Base-by-base conservation (phyloP, 30 jellyfish, hydroid and myxozoan genomes). In the Hydractinia echinata region DNA sequence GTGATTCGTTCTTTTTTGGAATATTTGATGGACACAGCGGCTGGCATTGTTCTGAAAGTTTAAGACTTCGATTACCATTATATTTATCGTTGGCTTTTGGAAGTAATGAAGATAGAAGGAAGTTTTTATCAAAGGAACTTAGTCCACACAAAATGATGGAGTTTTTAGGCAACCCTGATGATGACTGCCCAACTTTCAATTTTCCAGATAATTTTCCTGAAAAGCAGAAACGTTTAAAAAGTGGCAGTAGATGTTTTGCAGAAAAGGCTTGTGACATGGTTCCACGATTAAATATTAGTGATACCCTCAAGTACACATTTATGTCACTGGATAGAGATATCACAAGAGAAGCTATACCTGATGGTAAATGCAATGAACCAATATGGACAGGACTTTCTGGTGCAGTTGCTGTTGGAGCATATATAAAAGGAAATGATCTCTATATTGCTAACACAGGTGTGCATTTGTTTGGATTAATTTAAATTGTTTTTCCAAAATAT, bases 11-110 rank as follows among this genome's bases (percentile, higher is more conserved):
- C 48, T 72, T 94, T 81, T 94, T 94, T 73, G 99, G 97, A 1
- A 81, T 87, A 49, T 88, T 88, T 84, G 99, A 94, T 85, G 99
- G 99, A 0, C 99, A 94, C 71, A 83, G 96, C 85, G 99, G 99
- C 20, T 94, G 95, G 86, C 96, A 94, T 71, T 94, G 99, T 81
- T 88, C 99, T 4, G 97, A 94, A 77, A 84, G 88, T 55, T 52
- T 94, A 39, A 73, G 94, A 71, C 61, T 73, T 48, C 81, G 96
- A 30, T 6, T 94, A 72, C 97, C 99, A 4, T 72, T 79, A 2
- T 94, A 94, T 72, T 54, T 83, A 7, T 81, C 97, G 10, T 56
- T 88, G 66, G 96, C 97, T 1, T 10, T 94, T 7, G 72, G 92
- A 4, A 76, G 30, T 20, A 60, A 78, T 4, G 19, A 50, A 19